phyloP scores from a whole-genome alignment of 2,113 vertebrate genomes.

The Melanerpes aurifrons region DNA sequence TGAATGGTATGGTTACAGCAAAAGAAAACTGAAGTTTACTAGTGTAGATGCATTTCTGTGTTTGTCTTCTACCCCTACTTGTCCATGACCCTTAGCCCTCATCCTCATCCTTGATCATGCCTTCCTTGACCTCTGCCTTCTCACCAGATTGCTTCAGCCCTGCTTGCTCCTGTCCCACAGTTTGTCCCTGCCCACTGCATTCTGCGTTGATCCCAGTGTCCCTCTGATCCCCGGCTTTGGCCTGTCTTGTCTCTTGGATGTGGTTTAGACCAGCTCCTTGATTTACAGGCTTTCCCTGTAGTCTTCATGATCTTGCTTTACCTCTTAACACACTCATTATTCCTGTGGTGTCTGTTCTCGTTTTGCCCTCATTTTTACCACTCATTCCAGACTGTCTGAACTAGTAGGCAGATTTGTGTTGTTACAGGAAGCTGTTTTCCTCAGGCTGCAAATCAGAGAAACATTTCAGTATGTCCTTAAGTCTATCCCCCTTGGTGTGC shows the following conservation, averaged over 20 bases:
- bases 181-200: background rate
- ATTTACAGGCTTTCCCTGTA: background rate
- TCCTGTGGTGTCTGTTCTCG: background rate
- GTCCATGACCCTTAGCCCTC: background rate
- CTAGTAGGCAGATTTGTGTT: background rate
- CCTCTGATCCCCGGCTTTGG: background rate
- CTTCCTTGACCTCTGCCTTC: background rate
- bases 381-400: background rate
- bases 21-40: background rate
- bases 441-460: background rate
- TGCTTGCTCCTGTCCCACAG: background rate
- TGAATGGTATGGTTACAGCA: background rate
- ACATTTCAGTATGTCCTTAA: background rate
- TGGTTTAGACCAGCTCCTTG: background rate
- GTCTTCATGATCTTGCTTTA: background rate
- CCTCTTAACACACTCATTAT: background rate
- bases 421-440: background rate
- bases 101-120: background rate
- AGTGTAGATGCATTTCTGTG: background rate
- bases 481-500: background rate
- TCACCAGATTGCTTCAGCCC: background rate
- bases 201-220: background rate
- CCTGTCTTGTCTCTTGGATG: background rate
- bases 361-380: constrained; percentile 12
- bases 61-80: background rate